Evolutionary conservation across 2,888 invertebrate species (phyloP), one percentile per base, ranked within the genome.

Genomic region (Eupithecia subumbrata): DNA sequence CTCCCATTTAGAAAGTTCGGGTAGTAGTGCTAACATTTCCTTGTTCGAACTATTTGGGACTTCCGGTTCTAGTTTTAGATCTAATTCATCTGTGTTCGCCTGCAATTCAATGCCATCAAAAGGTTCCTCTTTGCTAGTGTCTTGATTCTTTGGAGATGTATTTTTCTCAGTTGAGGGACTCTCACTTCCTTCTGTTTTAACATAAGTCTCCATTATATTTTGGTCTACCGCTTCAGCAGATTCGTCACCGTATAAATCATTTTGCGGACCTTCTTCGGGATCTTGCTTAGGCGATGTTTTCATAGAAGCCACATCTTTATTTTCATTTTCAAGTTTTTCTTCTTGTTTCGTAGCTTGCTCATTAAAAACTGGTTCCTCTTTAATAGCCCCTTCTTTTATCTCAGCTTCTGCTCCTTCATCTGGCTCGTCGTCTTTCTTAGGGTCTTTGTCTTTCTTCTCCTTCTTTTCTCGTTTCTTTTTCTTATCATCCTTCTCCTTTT

Each of bases 1-100:
- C 91, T 98, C 98, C 98, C 98, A 98, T 90, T 98, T 98, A 0
- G 98, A 98, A 71, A 97, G 92, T 85, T 97, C 98, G 0, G 98
- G 98, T 76, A 97, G 83, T 3, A 96, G 96, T 22, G 97, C 97
- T 72, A 97, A 89, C 88, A 97, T 96, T 88, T 97, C 96, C 83
- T 95, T 95, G 75, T 80, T 88, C 25, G 79, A 66, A 78, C 88
- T 89, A 74, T 76, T 84, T 76, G 81, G 84, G 85, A 88, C 74
- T 84, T 94, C 94, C 43, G 93, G 85, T 79, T 96, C 96, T 82
- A 93, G 90, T 82, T 96, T 93, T 78, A 96, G 94, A 78, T 94
- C 93, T 80, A 95, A 88, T 84, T 96, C 96, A 78, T 95, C 96
- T 11, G 95, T 91, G 77, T 92, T 95, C 5, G 93, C 94, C 87